Percentiles rank a stretch among this genome's conserved stretches.
Conservation (phyloP, 1,140 invertebrate genomes). For the Geopemphigus sp. region DNA sequence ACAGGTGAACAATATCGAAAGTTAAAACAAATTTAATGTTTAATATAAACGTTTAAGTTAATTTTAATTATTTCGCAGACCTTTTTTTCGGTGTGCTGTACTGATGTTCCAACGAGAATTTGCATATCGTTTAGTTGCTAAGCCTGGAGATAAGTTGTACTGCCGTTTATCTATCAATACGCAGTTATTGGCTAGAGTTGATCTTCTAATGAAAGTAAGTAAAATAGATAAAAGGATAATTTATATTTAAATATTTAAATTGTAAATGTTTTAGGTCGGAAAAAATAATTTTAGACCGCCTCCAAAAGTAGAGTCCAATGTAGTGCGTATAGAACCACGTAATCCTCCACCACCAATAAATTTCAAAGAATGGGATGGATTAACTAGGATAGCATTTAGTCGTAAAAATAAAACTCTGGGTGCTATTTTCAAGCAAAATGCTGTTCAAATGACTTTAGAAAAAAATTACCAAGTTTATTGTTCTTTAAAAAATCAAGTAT, state of each 20-base stretch:
- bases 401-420: constrained; percentile 93
- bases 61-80: constrained; percentile 56
- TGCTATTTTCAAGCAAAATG: constrained; percentile 80
- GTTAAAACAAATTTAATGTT: too few relatives aligned
- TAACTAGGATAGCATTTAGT: constrained; percentile 90
- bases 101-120: constrained; percentile 99
- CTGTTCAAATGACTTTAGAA: constrained; percentile 78
- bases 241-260: constrained; percentile 12
- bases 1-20: constrained; percentile 66
- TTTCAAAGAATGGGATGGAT: constrained; percentile 96
- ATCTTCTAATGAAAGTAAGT: constrained; percentile 93
- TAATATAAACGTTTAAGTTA: background rate
- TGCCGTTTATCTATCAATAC: constrained; percentile 96
- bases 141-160: constrained; percentile 96
- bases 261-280: constrained; percentile 68
- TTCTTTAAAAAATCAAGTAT: constrained; percentile 82
- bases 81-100: constrained; percentile 87
- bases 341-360: constrained; percentile 96
- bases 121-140: constrained; percentile 92
- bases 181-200: constrained; percentile 90
- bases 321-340: constrained; percentile 95
- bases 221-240: background rate
- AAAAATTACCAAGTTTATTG: constrained; percentile 91
- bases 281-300: constrained; percentile 99
- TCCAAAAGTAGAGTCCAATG: constrained; percentile 97